Conservation (phyloP, 2,113 vertebrate genomes). For the Narcine bancroftii region DNA sequence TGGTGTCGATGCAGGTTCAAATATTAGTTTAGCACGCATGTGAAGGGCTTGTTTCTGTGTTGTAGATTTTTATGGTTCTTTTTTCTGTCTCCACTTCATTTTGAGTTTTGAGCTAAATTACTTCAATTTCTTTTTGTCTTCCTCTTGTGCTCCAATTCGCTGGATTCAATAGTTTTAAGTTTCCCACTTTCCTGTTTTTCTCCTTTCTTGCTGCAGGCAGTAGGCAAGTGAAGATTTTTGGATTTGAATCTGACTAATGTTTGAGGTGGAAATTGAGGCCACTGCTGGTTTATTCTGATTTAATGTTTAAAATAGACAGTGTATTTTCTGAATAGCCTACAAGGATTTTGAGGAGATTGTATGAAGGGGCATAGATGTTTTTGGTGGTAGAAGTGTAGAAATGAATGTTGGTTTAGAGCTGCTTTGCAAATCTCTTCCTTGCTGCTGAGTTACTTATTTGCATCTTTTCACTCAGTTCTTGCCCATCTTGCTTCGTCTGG, state of each 20-base stretch:
- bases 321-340: not conserved
- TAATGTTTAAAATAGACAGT: not conserved
- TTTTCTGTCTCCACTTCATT: no score
- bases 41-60: no score
- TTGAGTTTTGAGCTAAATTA: no score
- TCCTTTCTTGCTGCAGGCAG: not conserved
- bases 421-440: not conserved
- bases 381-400: not conserved
- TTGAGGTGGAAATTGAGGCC: not conserved
- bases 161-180: no score
- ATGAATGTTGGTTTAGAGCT: not conserved
- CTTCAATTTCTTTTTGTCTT: no score
- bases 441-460: not conserved
- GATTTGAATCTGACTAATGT: not conserved
- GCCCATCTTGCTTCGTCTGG: not conserved
- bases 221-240: not conserved
- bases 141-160: no score
- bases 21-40: no score
- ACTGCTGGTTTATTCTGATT: not conserved
- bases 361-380: not conserved
- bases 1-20: no score
- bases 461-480: not conserved
- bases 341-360: conserved; percentile 11
- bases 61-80: no score
- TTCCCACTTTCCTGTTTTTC: no score